These are phyloP conservation scores for Chinchilla lanigera DNA, from an alignment of 2,113 vertebrate genomes.

Conservation along the genomic window DNA sequence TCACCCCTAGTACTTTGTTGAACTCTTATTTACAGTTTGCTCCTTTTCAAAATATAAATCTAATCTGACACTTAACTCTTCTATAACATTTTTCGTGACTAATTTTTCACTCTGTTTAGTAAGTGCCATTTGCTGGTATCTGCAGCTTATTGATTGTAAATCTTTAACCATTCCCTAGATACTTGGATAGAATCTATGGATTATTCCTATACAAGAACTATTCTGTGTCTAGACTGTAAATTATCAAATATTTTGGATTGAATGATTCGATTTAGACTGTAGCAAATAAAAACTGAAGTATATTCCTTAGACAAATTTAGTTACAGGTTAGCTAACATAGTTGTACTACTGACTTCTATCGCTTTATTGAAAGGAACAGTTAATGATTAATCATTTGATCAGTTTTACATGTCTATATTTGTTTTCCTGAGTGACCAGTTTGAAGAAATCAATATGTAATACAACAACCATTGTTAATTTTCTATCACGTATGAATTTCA, in stretches of 20 bases:
- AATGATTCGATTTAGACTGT: neutral
- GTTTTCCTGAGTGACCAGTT: too few species aligned
- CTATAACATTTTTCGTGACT: neutral
- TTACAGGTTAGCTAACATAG: too few species aligned
- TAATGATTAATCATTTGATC: too few species aligned
- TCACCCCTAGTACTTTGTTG: neutral
- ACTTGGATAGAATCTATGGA: neutral
- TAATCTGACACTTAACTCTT: neutral
- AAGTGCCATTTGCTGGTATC: neutral
- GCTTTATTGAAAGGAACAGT: too few species aligned
- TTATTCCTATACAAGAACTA: neutral
- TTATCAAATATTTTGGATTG: neutral
- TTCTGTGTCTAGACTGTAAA: neutral
- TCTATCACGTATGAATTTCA: too few species aligned
- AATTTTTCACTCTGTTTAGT: neutral
- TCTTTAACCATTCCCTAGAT: neutral
- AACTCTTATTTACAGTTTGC: neutral
- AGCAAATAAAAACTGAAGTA: neutral
- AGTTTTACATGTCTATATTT: too few species aligned
- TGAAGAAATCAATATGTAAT: too few species aligned
- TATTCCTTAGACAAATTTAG: neutral
- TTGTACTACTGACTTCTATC: too few species aligned
- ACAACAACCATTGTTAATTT: too few species aligned
- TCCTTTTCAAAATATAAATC: neutral
- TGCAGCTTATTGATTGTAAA: neutral